Evolutionary conservation across 92 coral and sea anemone species (phyloP).

Genomic region (Zoanthus solanderi): DNA sequence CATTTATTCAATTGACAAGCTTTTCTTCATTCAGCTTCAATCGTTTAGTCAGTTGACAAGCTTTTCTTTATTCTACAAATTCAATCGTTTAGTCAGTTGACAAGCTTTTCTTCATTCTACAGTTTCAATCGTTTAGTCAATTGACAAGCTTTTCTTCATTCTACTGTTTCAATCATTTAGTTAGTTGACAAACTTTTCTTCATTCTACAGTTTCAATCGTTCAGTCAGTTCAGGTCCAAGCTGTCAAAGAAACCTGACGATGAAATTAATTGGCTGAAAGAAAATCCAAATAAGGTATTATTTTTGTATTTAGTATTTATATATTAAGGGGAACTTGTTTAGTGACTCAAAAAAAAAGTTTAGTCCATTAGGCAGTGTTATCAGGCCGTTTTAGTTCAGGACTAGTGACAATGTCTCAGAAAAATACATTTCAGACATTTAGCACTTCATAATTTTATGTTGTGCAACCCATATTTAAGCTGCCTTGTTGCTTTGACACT

Average conservation of each 20-base stretch:
- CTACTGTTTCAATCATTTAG: neutral
- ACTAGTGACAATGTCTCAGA: too few species aligned
- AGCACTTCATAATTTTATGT: too few species aligned
- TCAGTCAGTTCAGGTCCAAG: conserved; percentile 93
- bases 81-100: neutral
- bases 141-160: neutral
- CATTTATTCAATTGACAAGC: neutral
- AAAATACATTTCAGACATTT: too few species aligned
- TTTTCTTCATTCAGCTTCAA: too few species aligned
- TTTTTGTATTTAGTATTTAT: neutral
- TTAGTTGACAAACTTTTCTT: neutral
- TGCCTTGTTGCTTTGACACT: too few species aligned
- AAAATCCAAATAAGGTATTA: conserved; percentile 84
- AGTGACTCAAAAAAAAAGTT: neutral
- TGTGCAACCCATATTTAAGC: too few species aligned
- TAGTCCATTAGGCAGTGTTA: neutral
- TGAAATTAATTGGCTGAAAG: conserved; percentile 79
- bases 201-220: conserved; percentile 85
- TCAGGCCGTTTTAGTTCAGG: too few species aligned
- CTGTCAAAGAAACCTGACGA: conserved; percentile 85
- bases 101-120: too few species aligned
- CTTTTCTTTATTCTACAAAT: neutral
- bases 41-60: neutral
- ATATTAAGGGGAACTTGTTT: neutral
- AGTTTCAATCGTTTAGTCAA: too few species aligned